Base-by-base conservation (phyloP, 1,140 invertebrate genomes). In the Drosophila sp. region DNA sequence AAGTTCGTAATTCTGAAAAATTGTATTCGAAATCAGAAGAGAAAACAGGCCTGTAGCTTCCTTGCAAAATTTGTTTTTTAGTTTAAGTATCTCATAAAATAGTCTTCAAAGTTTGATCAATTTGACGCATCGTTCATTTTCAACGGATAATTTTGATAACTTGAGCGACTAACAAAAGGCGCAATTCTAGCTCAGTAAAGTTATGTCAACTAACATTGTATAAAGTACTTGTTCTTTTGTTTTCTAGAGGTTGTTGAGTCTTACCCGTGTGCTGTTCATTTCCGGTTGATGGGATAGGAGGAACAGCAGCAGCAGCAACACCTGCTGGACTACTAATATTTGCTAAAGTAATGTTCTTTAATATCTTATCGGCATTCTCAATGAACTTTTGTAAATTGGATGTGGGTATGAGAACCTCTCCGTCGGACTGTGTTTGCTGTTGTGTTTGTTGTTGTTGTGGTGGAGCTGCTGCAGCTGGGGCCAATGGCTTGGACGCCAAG, bases 301-400 rank as follows among this genome's bases (percentile, higher is more conserved):
- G 41, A 58, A 50, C 56, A 33, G 4, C 44, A 65, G 17, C 68
- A 50, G 55, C 38, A 17, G 23, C 56, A 8, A 50, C 35, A 38
- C 8, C 41, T 27, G 30, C 40, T 33, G 75, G 56, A 67, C 41
- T 90, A 62, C 76, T 82, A 63, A 76, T 90, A 47, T 71, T 87
- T 3, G 73, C 54, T 23, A 6, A 50, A 27, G 87, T 90, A 63
- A 91, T 90, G 72, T 91, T 91, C 65, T 91, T 91, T 29, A 91
- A 63, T 76, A 91, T 91, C 84, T 91, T 91, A 87, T 91, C 90
- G 50, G 90, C 90, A 63, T 91, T 91, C 76, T 91, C 87, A 27
- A 91, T 91, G 55, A 91, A 91, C 58, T 91, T 91, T 81, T 91
- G 90, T 63, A 91, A 85, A 90, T 91, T 91, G 47, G 90, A 90